Conservation (phyloP, 2,113 vertebrate species). For the Hepsetus odoe region DNA sequence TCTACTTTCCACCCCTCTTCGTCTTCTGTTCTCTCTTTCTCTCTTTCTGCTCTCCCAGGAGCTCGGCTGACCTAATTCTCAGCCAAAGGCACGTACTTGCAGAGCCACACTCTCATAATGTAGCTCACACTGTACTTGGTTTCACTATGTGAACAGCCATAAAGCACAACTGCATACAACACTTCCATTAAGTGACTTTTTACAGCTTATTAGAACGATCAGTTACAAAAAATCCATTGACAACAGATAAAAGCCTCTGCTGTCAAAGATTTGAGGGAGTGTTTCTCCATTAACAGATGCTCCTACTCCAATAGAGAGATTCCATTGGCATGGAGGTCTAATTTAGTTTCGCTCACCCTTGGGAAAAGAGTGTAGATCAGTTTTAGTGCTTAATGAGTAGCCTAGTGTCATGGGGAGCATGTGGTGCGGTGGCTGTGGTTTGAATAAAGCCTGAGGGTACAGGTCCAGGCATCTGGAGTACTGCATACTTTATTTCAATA, state of each 20-base stretch:
- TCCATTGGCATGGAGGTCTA: background rate
- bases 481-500: background rate
- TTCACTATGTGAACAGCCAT: background rate
- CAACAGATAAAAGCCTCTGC: background rate
- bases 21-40: conserved; percentile 31
- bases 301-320: background rate
- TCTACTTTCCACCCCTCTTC: conserved; percentile 28
- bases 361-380: conserved; percentile 19
- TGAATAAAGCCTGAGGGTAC: conserved; percentile 20
- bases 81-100: conserved; percentile 39
- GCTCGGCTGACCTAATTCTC: conserved; percentile 58
- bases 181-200: background rate
- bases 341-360: background rate
- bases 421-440: conserved; percentile 20
- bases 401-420: conserved; percentile 12
- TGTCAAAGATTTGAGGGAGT: background rate
- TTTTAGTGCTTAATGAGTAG: conserved; percentile 3
- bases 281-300: conserved; percentile 3
- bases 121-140: conserved; percentile 38
- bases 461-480: background rate
- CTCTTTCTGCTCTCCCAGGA: conserved; percentile 47
- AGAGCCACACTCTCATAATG: conserved; percentile 37
- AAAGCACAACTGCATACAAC: background rate
- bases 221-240: too few species aligned
- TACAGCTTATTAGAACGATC: background rate